Conservation (phyloP, 2,797 vertebrate species). For the Gymnoscopelus microlampas region DNA sequence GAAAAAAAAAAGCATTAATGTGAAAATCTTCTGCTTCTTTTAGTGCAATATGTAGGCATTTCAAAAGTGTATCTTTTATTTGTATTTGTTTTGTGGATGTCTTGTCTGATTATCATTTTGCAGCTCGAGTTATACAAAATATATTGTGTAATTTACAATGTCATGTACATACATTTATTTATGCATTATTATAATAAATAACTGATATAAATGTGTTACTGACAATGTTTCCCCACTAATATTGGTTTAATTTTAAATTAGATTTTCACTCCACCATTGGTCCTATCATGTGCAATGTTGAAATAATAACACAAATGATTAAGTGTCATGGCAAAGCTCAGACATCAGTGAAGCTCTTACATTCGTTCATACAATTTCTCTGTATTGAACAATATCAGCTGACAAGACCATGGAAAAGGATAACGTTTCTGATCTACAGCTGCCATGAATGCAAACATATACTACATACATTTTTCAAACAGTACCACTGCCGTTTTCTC, state of each 20-base stretch:
- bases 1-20: slow-evolving; percentile 51
- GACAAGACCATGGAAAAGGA: slow-evolving; percentile 58
- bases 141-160: background rate
- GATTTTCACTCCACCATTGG: slow-evolving; percentile 33
- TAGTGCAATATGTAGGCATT: slow-evolving; percentile 49
- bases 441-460: slow-evolving; percentile 51
- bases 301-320: slow-evolving; percentile 54
- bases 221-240: background rate
- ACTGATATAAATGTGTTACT: slow-evolving; percentile 9
- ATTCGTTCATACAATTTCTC: slow-evolving; percentile 48
- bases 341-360: slow-evolving; percentile 54
- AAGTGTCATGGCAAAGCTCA: slow-evolving; percentile 57
- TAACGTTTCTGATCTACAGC: slow-evolving; percentile 44
- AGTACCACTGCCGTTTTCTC: background rate
- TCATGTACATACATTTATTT: background rate
- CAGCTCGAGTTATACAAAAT: background rate
- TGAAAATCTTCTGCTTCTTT: slow-evolving; percentile 51
- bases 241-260: slow-evolving; percentile 53
- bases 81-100: slow-evolving; percentile 1
- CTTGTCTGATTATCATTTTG: background rate
- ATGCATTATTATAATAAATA: slow-evolving; percentile 2
- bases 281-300: slow-evolving; percentile 58
- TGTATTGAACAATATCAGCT: slow-evolving; percentile 57
- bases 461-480: too few relatives aligned
- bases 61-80: slow-evolving; percentile 34